Percentiles rank a stretch among this genome's conserved stretches.
Conservation (phyloP, 2,113 vertebrate species). For the Chloropsis cyanopogon region DNA sequence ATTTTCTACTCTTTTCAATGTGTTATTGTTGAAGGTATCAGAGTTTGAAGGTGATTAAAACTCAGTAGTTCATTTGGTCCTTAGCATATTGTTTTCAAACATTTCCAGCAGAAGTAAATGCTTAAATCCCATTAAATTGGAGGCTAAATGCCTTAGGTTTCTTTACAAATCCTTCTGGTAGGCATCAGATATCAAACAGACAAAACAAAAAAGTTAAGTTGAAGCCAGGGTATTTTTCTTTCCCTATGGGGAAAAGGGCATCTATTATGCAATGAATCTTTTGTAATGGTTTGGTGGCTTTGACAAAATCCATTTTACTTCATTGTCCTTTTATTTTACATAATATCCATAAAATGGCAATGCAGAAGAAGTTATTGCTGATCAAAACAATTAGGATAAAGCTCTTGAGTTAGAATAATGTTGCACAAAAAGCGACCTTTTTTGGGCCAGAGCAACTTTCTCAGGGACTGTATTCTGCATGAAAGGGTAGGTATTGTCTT, state of each 20-base stretch:
- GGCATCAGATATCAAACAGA: constrained; percentile 60
- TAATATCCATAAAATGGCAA: constrained; percentile 51
- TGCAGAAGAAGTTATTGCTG: constrained; percentile 37
- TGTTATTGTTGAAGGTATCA: constrained; percentile 21
- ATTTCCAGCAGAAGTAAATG: constrained; percentile 40
- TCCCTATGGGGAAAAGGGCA: constrained; percentile 45
- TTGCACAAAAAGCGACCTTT: constrained; percentile 9
- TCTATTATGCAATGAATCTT: constrained; percentile 57
- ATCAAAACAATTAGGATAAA: constrained; percentile 39
- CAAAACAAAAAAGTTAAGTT: constrained; percentile 51
- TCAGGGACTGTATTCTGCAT: not conserved
- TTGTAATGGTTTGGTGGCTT: constrained; percentile 62
- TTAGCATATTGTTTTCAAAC: constrained; percentile 35
- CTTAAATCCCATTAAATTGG: constrained; percentile 50
- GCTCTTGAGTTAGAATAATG: not conserved
- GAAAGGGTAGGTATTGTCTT: not conserved
- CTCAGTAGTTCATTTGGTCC: not conserved
- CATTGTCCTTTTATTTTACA: constrained; percentile 56
- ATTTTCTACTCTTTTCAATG: not conserved
- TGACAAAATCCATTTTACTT: constrained; percentile 58
- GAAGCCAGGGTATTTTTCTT: constrained; percentile 57
- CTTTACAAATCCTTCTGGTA: constrained; percentile 56
- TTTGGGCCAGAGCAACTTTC: not conserved
- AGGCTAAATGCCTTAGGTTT: constrained; percentile 46
- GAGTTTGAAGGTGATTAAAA: constrained; percentile 46